Conservation (phyloP, 2,888 invertebrate genomes). For the Mactromeris polynyma region DNA sequence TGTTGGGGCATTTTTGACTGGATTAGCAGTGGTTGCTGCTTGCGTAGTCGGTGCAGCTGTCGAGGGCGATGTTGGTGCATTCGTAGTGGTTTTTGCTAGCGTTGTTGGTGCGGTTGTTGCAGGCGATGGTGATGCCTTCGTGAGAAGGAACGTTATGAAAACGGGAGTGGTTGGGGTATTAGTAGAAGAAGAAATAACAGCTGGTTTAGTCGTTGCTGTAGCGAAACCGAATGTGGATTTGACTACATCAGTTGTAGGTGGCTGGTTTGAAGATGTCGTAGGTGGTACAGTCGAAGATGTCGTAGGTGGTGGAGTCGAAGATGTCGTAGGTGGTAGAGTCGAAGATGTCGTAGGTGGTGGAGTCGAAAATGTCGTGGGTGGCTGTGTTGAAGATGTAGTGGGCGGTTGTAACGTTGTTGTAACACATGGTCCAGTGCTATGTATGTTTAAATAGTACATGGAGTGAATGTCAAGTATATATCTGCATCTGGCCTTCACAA, state of each 20-base stretch:
- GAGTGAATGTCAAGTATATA: background rate
- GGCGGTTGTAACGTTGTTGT: background rate
- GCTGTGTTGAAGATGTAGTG: background rate
- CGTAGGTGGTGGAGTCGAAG: background rate
- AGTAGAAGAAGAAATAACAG: background rate
- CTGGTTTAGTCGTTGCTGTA: background rate
- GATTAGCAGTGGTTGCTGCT: background rate
- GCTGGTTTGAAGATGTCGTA: background rate
- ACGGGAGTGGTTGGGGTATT: background rate
- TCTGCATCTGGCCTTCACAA: constrained; percentile 1
- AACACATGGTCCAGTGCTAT: background rate
- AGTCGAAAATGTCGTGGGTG: background rate
- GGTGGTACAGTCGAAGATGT: background rate
- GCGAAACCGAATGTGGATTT: background rate
- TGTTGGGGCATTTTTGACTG: background rate
- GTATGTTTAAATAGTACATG: background rate
- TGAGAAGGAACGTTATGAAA: no score
- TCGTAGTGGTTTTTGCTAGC: background rate
- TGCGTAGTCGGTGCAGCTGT: background rate
- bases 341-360: background rate
- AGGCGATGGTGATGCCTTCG: no score
- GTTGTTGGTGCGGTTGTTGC: background rate
- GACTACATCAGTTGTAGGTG: background rate
- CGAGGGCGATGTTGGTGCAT: background rate
- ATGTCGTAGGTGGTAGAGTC: background rate